Base-by-base conservation (phyloP, 2,888 invertebrate genomes). In the Neoscelio sp. region DNA sequence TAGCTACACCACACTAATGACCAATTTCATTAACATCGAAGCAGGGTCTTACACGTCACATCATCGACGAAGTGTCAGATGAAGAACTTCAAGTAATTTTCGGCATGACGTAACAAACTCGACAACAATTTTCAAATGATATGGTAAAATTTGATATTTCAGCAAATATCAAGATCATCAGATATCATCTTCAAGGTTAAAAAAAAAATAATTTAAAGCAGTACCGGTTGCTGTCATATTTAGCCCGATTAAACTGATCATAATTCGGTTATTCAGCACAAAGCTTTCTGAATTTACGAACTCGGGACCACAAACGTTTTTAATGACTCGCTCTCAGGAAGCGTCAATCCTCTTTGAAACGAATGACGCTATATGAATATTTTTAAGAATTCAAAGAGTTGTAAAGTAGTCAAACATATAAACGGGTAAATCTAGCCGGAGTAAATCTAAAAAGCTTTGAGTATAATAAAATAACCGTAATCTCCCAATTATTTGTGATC, bases 281-380 rank as follows among this genome's bases (percentile, higher is more conserved):
- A 70, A 70, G 68, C 20, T 48, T n/a, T 38, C 46, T 35, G 5
- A 40, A 70, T 48, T 58, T 20, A 58, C 48, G 17, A 58, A 40
- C 10, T 40, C 48, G 58, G 67, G 68, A 70, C 68, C 68, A 70
- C 48, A 30, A 46, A 38, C 56, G 12, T 68, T 46, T 67, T 56
- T 46, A 56, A 52, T 54, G 5, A 40, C 30, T 65, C 54, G 33
- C 30, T 54, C 44, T 54, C 48, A 54, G 33, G 38, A 54, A 44
- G 8, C 42, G 13, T 20, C 8, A 42, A 38, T 38, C 17, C 26
- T 28, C 33, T 67, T 50, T 65, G 33, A 40, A 23, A 6, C 4
- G 6, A 23, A 23, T 23, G 10, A 65, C 42, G 38, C 20, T 65
- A 40, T 65, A 28, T 6, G 65, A 52, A 54, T 48, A 20, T 10